Percentiles rank a stretch among this genome's conserved stretches.
These are phyloP conservation scores for Oegoconia quadripuncta DNA, from an alignment of 2,888 invertebrate genomes.

Conservation along the genomic window DNA sequence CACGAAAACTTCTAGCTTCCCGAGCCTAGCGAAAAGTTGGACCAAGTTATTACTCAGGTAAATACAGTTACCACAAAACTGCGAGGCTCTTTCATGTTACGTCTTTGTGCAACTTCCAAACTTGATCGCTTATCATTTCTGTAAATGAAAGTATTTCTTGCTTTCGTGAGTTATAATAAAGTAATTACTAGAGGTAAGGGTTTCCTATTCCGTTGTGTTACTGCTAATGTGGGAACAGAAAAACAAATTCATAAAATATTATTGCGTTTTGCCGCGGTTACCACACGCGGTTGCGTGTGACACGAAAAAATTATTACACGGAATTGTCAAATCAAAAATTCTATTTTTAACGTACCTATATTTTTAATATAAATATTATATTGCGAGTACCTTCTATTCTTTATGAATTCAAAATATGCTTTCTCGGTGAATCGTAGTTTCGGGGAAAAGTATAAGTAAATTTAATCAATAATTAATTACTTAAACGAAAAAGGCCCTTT, in stretches of 20 bases:
- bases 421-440: too few relatives aligned
- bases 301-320: conserved; percentile 34
- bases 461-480: too few relatives aligned
- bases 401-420: too few relatives aligned
- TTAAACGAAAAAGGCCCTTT: too few relatives aligned
- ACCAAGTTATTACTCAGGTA: conserved; percentile 57
- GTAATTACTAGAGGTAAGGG: background rate
- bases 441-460: too few relatives aligned
- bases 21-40: conserved; percentile 37
- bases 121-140: conserved; percentile 52
- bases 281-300: conserved; percentile 43
- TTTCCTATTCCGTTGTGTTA: conserved; percentile 27
- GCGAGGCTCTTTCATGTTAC: conserved; percentile 27
- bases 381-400: too few relatives aligned
- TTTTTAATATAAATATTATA: too few relatives aligned
- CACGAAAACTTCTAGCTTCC: conserved; percentile 31
- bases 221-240: conserved; percentile 48
- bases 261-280: conserved; percentile 38
- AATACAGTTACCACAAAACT: conserved; percentile 52
- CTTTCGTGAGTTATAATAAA: conserved; percentile 29
- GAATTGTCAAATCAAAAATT: too few relatives aligned
- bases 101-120: conserved; percentile 39
- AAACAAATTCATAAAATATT: conserved; percentile 34
- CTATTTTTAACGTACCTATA: too few relatives aligned
- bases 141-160: conserved; percentile 40